Evolutionary conservation across 1,140 invertebrate genomes (phyloP).

Genomic region (Pseudomyrmex dendroicus): DNA sequence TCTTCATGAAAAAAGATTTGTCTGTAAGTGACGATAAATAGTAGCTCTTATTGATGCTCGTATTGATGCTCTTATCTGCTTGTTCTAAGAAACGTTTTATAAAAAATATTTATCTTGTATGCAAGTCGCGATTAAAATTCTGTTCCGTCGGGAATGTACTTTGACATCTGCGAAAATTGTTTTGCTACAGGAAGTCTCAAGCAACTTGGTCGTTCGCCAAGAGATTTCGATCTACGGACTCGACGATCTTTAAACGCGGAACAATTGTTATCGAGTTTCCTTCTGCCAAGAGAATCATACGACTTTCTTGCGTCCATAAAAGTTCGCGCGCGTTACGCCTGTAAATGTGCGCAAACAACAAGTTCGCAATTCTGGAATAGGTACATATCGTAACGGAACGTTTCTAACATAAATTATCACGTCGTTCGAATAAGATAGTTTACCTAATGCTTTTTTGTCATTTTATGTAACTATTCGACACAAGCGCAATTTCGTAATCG

Average conservation of each 20-base stretch:
- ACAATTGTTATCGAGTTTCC: slow-evolving; percentile 53
- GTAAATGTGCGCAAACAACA: slow-evolving; percentile 14
- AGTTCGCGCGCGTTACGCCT: slow-evolving; percentile 35
- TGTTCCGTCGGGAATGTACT: slow-evolving; percentile 4
- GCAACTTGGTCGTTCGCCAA: slow-evolving; percentile 17
- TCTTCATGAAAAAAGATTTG: too few relatives aligned
- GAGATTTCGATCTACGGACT: slow-evolving; percentile 50
- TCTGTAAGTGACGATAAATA: too few relatives aligned
- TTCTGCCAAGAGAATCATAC: slow-evolving; percentile 35
- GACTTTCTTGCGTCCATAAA: slow-evolving; percentile 36
- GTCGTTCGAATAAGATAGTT: slow-evolving; percentile 13
- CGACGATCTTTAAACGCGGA: slow-evolving; percentile 30
- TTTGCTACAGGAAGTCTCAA: slow-evolving; percentile 25
- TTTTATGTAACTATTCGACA: slow-evolving; percentile 32
- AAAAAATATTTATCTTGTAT: neutral
- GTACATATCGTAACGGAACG: slow-evolving; percentile 29
- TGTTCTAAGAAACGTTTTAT: neutral
- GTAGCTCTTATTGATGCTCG: too few relatives aligned
- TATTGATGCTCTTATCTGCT: too few relatives aligned
- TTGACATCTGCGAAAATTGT: slow-evolving; percentile 12
- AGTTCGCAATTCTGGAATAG: neutral
- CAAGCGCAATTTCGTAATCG: slow-evolving; percentile 29
- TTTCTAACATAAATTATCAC: slow-evolving; percentile 52
- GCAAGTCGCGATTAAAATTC: neutral
- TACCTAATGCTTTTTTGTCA: slow-evolving; percentile 34